Base-by-base conservation (phyloP, 1,140 invertebrate species). In the Calosoma granatense region DNA sequence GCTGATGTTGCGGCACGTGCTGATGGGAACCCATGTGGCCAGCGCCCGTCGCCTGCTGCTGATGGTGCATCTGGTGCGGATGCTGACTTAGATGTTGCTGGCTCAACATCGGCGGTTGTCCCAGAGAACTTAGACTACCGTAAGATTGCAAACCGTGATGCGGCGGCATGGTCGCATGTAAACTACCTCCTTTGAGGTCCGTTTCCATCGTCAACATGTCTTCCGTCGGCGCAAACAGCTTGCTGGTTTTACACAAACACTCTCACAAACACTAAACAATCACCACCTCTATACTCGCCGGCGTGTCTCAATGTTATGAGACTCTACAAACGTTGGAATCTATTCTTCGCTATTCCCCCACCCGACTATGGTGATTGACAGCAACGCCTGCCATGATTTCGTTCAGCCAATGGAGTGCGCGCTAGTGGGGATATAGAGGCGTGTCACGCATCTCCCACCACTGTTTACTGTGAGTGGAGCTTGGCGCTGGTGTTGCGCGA, bases 181-280 rank as follows among this genome's bases (percentile, higher is more conserved):
- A 73, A 70, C 79, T 86, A 75, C 86, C 86, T 75, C 87, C 87
- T 73, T 91, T 91, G 71, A 90, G 78, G 73, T 91, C 88, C 72
- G 86, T 78, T 79, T 91, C 88, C 87, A 90, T 89, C 75, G 87
- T 90, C 73, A 90, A 77, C 87, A 90, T 90, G 64, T 84, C 85
- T 65, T 67, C 65, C 65, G 66, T 62, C 63, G 67, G 67, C 62
- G 68, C 65, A 63, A 66, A 72, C 69, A 69, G 68, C 61, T 71
- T 71, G 66, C 15, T 61, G 60, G 64, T 51, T 66, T 69, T 69
- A 11, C 63, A 65, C 64, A 63, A 47, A 56, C 22, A 39, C 19
- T 3, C 22, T n/a, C 53, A 65, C 61, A 60, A 57, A 63, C 57
- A 60, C 60, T 53, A 43, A 58, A 59, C 61, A 62, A 58, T 60